These are phyloP conservation scores for Dendrophyllia cribrosa DNA, from an alignment of 64 coral and sea anemone genomes.

Conservation along the genomic window DNA sequence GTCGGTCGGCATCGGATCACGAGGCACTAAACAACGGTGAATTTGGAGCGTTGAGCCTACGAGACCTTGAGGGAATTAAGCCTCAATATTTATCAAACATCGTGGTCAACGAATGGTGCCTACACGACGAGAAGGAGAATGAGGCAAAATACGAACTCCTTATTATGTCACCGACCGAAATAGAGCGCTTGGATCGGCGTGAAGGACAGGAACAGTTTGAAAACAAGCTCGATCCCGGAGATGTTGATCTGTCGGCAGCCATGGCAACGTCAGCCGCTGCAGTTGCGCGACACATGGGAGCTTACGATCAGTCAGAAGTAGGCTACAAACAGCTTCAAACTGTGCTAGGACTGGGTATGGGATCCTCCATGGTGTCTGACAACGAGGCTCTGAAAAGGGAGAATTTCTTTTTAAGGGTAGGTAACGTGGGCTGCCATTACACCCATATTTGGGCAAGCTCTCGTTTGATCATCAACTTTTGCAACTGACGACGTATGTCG, in stretches of 20 bases:
- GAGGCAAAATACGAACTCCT: not conserved
- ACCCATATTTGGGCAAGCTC: too few relatives aligned
- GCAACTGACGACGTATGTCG: too few relatives aligned
- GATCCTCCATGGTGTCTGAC: not conserved
- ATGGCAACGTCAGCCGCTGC: slow-evolving; percentile 86
- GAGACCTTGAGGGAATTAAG: not conserved
- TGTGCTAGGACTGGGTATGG: slow-evolving; percentile 60
- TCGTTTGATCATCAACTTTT: too few relatives aligned
- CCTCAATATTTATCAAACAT: not conserved
- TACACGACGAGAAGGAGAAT: not conserved
- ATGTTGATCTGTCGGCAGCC: slow-evolving; percentile 80
- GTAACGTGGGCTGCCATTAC: too few relatives aligned
- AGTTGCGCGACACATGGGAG: slow-evolving; percentile 23
- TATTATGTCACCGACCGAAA: slow-evolving; percentile 11
- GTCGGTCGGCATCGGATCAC: not conserved
- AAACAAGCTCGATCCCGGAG: slow-evolving; percentile 44
- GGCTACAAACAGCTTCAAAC: slow-evolving; percentile 77
- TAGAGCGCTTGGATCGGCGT: slow-evolving; percentile 1
- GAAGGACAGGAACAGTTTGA: not conserved
- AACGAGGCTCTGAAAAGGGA: not conserved
- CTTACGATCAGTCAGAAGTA: slow-evolving; percentile 26
- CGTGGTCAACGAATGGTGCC: not conserved
- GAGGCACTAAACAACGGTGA: not conserved
- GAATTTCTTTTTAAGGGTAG: not conserved
- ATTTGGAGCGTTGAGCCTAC: not conserved